Conservation (phyloP, 2,113 vertebrate genomes). For the Asarcornis scutulata region DNA sequence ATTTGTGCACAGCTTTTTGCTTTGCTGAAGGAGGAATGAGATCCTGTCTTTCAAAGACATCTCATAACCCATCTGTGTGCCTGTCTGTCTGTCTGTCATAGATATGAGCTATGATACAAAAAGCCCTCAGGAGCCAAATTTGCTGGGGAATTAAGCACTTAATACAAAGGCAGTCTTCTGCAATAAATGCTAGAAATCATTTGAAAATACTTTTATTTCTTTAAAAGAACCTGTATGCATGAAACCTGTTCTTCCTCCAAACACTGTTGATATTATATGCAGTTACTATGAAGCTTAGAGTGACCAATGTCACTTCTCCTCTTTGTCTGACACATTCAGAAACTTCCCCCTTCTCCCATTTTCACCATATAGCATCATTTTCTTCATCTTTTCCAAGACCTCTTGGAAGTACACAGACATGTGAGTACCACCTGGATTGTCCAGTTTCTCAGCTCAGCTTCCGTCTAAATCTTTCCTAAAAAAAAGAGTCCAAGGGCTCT, state of each 20-base stretch:
- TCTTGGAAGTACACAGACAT: background rate
- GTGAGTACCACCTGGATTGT: background rate
- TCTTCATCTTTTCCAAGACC: background rate
- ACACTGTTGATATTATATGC: background rate
- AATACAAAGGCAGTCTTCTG: background rate
- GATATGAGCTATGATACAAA: background rate
- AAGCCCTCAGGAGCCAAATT: background rate
- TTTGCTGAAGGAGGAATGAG: background rate
- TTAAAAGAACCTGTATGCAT: background rate
- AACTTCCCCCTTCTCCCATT: background rate
- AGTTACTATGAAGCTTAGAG: background rate
- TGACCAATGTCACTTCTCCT: background rate
- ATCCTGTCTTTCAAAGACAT: background rate
- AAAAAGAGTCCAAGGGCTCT: background rate
- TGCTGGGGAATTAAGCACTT: background rate
- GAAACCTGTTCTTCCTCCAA: background rate
- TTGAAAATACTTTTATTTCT: background rate
- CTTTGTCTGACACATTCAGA: background rate
- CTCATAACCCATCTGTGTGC: background rate
- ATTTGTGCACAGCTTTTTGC: background rate
- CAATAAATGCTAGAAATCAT: background rate
- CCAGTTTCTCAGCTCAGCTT: background rate
- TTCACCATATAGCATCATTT: background rate
- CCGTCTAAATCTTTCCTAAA: background rate
- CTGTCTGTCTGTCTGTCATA: background rate